Evolutionary conservation across 2,113 vertebrate genomes (phyloP).

Genomic region (Bubo scandiacus): DNA sequence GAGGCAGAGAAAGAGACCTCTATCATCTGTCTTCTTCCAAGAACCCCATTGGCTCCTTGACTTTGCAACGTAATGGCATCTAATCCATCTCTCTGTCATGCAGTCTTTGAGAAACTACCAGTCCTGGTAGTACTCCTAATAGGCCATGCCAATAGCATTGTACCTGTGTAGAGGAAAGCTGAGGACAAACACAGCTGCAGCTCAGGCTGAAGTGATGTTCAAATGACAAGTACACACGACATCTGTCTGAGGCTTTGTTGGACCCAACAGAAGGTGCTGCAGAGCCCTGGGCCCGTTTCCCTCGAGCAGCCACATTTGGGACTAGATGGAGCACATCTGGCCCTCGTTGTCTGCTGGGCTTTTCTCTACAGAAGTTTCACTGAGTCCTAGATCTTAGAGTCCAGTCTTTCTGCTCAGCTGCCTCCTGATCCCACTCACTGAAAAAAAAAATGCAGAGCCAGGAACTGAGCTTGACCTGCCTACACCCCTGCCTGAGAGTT

Average conservation of each 20-base stretch:
- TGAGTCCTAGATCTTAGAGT: neutral
- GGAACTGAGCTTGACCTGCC: neutral
- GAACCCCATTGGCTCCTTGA: neutral
- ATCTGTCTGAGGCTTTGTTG: neutral
- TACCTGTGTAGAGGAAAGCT: rapidly evolving
- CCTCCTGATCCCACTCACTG: neutral
- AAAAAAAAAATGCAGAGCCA: neutral
- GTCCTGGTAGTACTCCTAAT: too few species aligned
- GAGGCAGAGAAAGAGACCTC: neutral
- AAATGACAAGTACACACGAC: neutral
- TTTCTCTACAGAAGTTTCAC: neutral
- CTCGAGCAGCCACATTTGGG: neutral
- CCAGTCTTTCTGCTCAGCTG: neutral
- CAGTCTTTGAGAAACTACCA: neutral
- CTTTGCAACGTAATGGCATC: neutral
- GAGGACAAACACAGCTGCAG: neutral
- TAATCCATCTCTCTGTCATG: neutral
- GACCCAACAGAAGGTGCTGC: neutral
- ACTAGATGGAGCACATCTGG: neutral
- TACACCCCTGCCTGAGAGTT: neutral
- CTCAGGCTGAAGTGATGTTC: neutral
- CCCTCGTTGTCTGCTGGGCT: neutral
- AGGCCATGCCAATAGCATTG: neutral
- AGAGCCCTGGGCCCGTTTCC: neutral
- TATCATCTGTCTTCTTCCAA: too few species aligned